Base-by-base conservation (phyloP, 2,888 invertebrate genomes). In the Dysmachus trigonus region DNA sequence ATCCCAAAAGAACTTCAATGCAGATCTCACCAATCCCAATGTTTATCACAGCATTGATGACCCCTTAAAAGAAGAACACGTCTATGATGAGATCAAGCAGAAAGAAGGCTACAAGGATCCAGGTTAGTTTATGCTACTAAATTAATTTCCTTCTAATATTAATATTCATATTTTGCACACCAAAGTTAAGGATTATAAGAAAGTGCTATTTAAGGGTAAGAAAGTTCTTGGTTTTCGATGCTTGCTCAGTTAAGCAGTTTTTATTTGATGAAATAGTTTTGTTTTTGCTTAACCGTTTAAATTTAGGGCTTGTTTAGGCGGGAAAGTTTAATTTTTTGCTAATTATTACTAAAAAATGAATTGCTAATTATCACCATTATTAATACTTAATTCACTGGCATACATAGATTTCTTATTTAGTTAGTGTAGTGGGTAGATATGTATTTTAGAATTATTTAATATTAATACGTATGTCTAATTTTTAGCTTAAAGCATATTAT, bases 1-100 rank as follows among this genome's bases (percentile, higher is more conserved):
- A 79, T 93, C 94, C 1, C 91, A 95, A 88, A 98, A 98, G 91
- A 97, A 97, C 90, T 94, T 95, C 88, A 97, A 96, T 89, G 97
- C 97, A 0, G 97, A 98, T 91, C 93, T 95, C 38, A 96, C 96
- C 10, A 98, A 98, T 92, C 97, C 97, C 0, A 94, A 93, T 89
- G 94, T 97, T 85, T 98, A 97, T 90, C 95, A 97, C 89, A 95
- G 95, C 89, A 95, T 96, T 87, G 95, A 96, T 81, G 96, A 96
- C 88, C 94, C 95, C 84, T 94, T 94, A 86, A 95, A 95, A 89
- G 92, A 95, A 85, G 97, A 97, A 89, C 97, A 97, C 90, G 95
- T 97, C 0, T 98, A 98, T 90, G 97, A 97, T 90, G 97, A 97
- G 92, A 97, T 98, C 88, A 97, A 97, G 90, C 96, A 96, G 83